Evolutionary conservation across 1,140 invertebrate species (phyloP).

Genomic region (Cardiocondyla obscurior): DNA sequence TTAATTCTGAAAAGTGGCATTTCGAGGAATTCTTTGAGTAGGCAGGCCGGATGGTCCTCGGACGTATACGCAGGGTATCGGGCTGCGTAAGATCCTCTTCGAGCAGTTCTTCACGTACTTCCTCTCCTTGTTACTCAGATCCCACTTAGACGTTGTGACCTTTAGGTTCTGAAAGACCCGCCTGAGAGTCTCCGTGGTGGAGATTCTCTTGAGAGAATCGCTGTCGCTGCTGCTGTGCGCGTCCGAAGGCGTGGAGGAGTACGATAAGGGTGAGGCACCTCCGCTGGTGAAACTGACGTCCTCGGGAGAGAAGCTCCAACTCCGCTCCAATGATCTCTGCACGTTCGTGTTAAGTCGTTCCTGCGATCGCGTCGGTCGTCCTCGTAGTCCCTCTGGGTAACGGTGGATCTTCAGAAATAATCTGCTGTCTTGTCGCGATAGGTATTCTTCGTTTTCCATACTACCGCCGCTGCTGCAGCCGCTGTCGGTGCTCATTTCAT

Average conservation of each 20-base stretch:
- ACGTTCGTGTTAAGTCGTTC: conserved; percentile 71
- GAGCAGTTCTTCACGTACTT: conserved; percentile 85
- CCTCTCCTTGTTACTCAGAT: conserved; percentile 71
- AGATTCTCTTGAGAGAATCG: conserved; percentile 85
- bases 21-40: conserved; percentile 89
- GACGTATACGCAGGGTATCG: conserved; percentile 91
- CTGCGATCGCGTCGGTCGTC: conserved; percentile 68
- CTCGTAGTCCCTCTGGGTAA: conserved; percentile 70
- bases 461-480: conserved; percentile 80
- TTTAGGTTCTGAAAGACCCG: conserved; percentile 88
- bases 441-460: conserved; percentile 74
- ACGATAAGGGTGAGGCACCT: conserved; percentile 68
- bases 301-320: conserved; percentile 76
- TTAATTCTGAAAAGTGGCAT: conserved; percentile 71
- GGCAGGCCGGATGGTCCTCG: conserved; percentile 91
- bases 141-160: conserved; percentile 85
- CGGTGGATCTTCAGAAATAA: conserved; percentile 63
- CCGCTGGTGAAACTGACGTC: conserved; percentile 53
- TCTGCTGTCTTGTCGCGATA: conserved; percentile 71
- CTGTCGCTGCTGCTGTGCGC: conserved; percentile 82
- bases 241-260: conserved; percentile 77
- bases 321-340: conserved; percentile 70
- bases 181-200: conserved; percentile 87
- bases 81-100: conserved; percentile 89
- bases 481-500: conserved; percentile 80